Base-by-base conservation (phyloP, 1,140 invertebrate genomes). In the Notospermus geniculatus region DNA sequence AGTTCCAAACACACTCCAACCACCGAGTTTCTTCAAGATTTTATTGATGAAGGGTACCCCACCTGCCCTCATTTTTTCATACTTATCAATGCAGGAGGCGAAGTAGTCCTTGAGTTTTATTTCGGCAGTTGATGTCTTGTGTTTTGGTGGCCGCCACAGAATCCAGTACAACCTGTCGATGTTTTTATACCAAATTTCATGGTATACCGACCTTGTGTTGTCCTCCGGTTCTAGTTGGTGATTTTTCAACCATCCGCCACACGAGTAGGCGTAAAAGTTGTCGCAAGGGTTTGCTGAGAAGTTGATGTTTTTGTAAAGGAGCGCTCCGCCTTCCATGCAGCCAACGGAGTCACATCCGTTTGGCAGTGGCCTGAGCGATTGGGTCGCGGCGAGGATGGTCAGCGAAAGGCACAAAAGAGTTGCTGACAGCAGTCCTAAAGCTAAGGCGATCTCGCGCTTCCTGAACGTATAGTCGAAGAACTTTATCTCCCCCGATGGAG, bases 261-360 rank as follows among this genome's bases (percentile, higher is more conserved):
- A 86, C 1, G 85, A 83, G 61, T 83, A 86, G 46, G 82, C 67
- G 69, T 81, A 85, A 70, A 87, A 87, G 73, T 86, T 80, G 2
- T 80, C 77, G 72, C 85, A 86, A 0, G 86, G 86, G 57, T 85
- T 76, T 0, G 83, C 75, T 13, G 74, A 73, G 15, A 65, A 66
- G 65, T 84, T 83, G 78, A 84, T 81, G 39, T 70, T 68, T 17
- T 60, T 57, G 29, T 71, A 60, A 2, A 64, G 63, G 28, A 71
- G 70, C 0, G 71, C 57, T 0, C 70, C 67, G 11, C 68, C 67
- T 57, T 72, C 70, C 22, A 77, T 61, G 54, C 76, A 78, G 1
- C 63, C 22, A 11, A 66, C 59, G 17, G 62, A 43, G 19, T 70
- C 60, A 55, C 74, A 76, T 5, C 65, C 41, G n/a, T 23, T 27